Base-by-base conservation (phyloP, 2,113 vertebrate species). In the Pelmatolapia mariae region DNA sequence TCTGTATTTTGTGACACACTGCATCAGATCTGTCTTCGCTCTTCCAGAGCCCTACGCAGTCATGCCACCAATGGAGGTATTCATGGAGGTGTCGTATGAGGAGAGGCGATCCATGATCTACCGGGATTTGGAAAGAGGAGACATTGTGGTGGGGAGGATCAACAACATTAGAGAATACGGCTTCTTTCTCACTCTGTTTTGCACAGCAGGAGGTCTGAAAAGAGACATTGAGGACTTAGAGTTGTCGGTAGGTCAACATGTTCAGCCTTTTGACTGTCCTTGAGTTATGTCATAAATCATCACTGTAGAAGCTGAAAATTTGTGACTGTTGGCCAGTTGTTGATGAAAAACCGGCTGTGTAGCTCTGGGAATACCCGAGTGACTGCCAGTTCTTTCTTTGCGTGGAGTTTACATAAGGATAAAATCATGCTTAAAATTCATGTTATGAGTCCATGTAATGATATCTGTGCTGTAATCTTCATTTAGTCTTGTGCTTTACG, bases 151-250 rank as follows among this genome's bases (percentile, higher is more conserved):
- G 22, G 98, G 98, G 78, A 96, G 96, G 89, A 98, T 99, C 71
- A 98, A 97, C 31, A 98, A 98, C 38, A 97, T 99, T 50, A 95
- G 98, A 43, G 99, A 99, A 87, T 99, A 99, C 16, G 98, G 98
- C 53, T 99, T 99, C 95, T 99, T 99, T 92, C 96, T 99, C 91
- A 98, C 97, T 76, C 95, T 99, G 85, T 96, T 99, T 63, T 98
- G 98, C 83, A 96, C 97, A 85, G 98, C 97, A 36, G 97, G 98
- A 45, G 96, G 95, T 33, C 88, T 97, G 76, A 95, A 97, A 90
- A 97, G 99, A 93, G 97, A 99, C 86, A 96, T 99, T 15, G 96
- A 97, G 33, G 97, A 98, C 90, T 93, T 99, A 22, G 98, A 99
- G 94, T 96, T 99, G 89, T 98, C 97, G 86, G 99, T 99, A 96